phyloP scores from a whole-genome alignment of 2,113 vertebrate genomes.

The Philantomba maxwellii region DNA sequence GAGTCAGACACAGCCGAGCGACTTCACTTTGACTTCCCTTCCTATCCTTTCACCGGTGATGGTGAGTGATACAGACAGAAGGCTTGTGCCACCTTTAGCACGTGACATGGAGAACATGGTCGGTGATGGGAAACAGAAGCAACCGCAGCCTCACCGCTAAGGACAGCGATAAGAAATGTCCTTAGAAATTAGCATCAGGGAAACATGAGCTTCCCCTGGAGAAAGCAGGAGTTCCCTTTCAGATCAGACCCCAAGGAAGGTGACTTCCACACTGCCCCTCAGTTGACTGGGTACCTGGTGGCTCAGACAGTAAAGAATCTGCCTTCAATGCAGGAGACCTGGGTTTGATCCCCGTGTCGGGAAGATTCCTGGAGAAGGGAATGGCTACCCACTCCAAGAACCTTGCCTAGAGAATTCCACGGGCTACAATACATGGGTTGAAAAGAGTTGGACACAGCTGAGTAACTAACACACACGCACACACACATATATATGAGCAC shows the following conservation, averaged over 20 bases:
- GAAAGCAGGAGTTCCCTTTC: neutral
- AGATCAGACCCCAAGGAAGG: neutral
- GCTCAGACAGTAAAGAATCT: neutral
- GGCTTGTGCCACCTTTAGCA: no score
- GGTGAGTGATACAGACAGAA: neutral
- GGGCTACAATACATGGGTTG: neutral
- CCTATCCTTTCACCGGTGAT: neutral
- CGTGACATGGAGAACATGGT: neutral
- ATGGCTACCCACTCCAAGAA: neutral
- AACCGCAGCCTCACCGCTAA: neutral
- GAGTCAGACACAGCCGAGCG: rapidly evolving
- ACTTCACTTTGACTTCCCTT: neutral
- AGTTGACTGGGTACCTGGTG: neutral
- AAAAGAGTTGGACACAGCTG: neutral
- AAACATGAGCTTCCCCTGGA: neutral
- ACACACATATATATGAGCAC: neutral
- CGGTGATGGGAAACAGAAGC: neutral
- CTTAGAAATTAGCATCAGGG: neutral
- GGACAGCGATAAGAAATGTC: neutral
- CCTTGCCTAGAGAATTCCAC: neutral
- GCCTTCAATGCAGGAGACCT: neutral
- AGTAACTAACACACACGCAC: neutral
- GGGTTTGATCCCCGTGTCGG: neutral
- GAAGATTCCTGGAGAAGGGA: neutral
- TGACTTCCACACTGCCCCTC: neutral